A percentile compares a stretch with the other conserved stretches of the same genome.
These are phyloP conservation scores for Asobara japonica DNA, from an alignment of 1,140 invertebrate species.

Conservation along the genomic window DNA sequence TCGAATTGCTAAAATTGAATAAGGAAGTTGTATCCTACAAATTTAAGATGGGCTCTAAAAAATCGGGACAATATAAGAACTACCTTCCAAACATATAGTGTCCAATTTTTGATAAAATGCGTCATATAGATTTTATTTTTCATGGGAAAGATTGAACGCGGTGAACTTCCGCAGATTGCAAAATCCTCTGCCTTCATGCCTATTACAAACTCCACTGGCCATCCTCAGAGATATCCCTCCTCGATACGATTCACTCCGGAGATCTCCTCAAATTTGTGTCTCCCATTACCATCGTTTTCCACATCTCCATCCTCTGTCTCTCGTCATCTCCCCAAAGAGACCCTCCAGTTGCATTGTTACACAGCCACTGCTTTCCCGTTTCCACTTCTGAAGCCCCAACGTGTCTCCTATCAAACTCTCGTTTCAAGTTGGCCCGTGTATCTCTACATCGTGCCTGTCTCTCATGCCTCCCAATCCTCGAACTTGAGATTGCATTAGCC, in stretches of 20 bases:
- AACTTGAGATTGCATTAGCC: slow-evolving; percentile 22
- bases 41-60: no score
- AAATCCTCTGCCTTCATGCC: no score
- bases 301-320: background rate
- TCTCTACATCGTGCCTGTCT: background rate
- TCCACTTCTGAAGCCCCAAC: background rate
- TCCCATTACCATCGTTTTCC: background rate
- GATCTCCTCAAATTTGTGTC: background rate
- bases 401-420: slow-evolving; percentile 24
- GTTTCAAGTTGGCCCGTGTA: background rate
- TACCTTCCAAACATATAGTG: no score
- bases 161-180: no score
- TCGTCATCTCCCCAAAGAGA: background rate
- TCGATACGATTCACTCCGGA: background rate
- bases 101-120: no score
- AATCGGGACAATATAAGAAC: no score
- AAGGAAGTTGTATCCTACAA: no score
- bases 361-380: background rate
- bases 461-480: background rate
- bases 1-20: no score
- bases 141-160: no score
- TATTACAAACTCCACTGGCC: background rate
- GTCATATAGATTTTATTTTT: no score
- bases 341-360: slow-evolving; percentile 11
- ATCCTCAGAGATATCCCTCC: background rate